Evolutionary conservation across 2,113 vertebrate genomes (phyloP), one percentile per base, ranked within the genome.

Genomic region (Corythornis madagascariensis): DNA sequence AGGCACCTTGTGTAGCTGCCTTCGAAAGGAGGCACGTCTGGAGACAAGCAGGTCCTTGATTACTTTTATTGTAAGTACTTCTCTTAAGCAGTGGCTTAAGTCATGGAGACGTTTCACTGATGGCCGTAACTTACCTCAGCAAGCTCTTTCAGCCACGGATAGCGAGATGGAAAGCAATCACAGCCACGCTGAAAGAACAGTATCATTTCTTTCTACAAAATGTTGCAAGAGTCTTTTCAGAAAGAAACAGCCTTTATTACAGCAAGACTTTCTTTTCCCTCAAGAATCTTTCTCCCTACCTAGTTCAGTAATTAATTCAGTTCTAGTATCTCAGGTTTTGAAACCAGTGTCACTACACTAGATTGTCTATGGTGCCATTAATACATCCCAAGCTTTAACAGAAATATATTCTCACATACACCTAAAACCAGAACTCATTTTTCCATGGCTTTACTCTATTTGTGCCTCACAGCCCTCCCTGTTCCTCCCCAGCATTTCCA

Each of bases 401-500:
- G 66, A 91, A 75, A 61, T 9, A 9, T 87, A 83, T 90, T 42
- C 76, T 64, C 76, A 67, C 56, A 61, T 72, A 67, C 31, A 9
- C 65, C 57, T 86, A 86, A 89, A 88, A n/a, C 20, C 40, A 83
- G 60, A 77, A 70, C 60, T 91, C 67, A 55, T 74, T 88, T 45
- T 81, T 83, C 67, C 73, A 71, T 0, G 3, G 69, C 76, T 83
- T 70, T 25, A 64, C 33, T 78, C 6, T 74, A 94, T 78, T 88
- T 83, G 92, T 61, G 80, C 61, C 83, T 93, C 53, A 28, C 35
- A 86, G 88, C 65, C 90, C 76, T 92, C 88, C 82, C 64, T 83
- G 86, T 72, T 93, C 90, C 50, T 78, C 83, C 47, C 80, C 21
- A 92, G 31, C 48, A 48, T 88, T 90, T 95, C 57, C 83, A 90